Percentiles rank a stretch among this genome's conserved stretches.
Conservation (phyloP, 2,888 invertebrate genomes). For the Macaria liturata region DNA sequence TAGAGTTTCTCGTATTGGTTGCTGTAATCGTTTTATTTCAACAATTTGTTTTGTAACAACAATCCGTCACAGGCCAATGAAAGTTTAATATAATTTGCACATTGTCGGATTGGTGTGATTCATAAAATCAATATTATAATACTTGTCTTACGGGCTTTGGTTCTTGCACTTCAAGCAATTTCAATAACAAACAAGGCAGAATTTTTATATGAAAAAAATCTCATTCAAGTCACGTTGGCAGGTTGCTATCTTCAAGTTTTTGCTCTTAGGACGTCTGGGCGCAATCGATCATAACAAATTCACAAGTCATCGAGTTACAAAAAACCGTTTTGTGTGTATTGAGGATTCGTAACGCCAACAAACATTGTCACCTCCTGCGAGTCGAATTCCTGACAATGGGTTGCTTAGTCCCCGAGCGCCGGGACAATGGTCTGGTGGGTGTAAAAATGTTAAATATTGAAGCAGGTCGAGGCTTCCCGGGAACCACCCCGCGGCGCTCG, state of each 20-base stretch:
- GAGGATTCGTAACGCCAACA: slow-evolving; percentile 72
- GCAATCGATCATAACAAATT: slow-evolving; percentile 80
- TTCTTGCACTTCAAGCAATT: too few relatives aligned
- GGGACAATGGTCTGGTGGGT: slow-evolving; percentile 72
- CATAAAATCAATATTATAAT: too few relatives aligned
- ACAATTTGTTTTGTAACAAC: slow-evolving; percentile 4
- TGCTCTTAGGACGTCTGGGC: slow-evolving; percentile 48
- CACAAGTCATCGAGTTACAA: slow-evolving; percentile 81
- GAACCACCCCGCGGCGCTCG: slow-evolving; percentile 77
- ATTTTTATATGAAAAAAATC: too few relatives aligned
- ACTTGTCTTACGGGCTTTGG: too few relatives aligned
- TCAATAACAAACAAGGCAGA: slow-evolving; percentile 2
- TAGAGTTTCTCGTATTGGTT: slow-evolving; percentile 38
- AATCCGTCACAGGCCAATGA: too few relatives aligned
- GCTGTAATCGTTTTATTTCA: slow-evolving; percentile 57
- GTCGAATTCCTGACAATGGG: slow-evolving; percentile 72
- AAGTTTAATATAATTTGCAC: too few relatives aligned
- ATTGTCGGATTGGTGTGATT: too few relatives aligned
- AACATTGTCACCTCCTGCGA: slow-evolving; percentile 80
- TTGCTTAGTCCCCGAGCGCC: slow-evolving; percentile 63
- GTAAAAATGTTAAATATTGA: slow-evolving; percentile 78
- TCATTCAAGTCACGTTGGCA: slow-evolving; percentile 39
- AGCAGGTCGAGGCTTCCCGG: slow-evolving; percentile 74
- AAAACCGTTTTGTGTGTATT: slow-evolving; percentile 71
- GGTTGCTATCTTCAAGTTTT: slow-evolving; percentile 61